These are phyloP conservation scores for Hexactinellida sp. DNA, from an alignment of 37 sponge, comb jelly and placozoan species.

Conservation along the genomic window DNA sequence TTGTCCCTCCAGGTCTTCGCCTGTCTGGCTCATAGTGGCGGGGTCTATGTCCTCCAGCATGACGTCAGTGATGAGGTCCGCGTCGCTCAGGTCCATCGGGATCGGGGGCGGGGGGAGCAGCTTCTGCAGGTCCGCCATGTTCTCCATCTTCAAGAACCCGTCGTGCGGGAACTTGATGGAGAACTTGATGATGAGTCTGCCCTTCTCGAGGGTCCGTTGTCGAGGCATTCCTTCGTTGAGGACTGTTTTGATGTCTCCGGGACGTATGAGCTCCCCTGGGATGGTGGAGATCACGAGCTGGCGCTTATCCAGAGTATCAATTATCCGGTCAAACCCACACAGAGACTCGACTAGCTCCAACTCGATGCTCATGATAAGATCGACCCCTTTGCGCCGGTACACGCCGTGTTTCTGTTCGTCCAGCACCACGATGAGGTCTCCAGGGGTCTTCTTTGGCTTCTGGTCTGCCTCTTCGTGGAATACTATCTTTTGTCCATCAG, in stretches of 20 bases:
- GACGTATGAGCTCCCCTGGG: slow-evolving; percentile 72
- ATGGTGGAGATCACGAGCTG: slow-evolving; percentile 52
- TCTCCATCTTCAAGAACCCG: slow-evolving; percentile 30
- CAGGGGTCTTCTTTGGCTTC: slow-evolving; percentile 79
- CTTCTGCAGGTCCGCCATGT: slow-evolving; percentile 35
- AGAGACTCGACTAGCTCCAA: slow-evolving; percentile 79
- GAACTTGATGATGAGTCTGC: slow-evolving; percentile 65
- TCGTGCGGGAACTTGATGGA: slow-evolving; percentile 67
- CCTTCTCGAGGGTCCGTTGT: slow-evolving; percentile 69
- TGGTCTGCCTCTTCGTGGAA: slow-evolving; percentile 89
- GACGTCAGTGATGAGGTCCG: background rate
- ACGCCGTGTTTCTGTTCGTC: slow-evolving; percentile 65
- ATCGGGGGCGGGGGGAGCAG: slow-evolving; percentile 29
- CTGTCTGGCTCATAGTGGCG: background rate
- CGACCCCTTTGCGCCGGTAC: slow-evolving; percentile 64
- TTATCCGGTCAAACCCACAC: slow-evolving; percentile 67
- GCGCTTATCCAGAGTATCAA: slow-evolving; percentile 71
- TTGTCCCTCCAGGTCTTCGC: background rate
- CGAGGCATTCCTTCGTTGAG: slow-evolving; percentile 94
- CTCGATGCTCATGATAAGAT: slow-evolving; percentile 68
- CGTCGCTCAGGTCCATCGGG: background rate
- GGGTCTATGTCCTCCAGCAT: slow-evolving; percentile 5
- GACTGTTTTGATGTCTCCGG: slow-evolving; percentile 63
- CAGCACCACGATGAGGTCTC: slow-evolving; percentile 86
- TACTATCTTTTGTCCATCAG: slow-evolving; percentile 80